Evolutionary conservation across 2,888 invertebrate genomes (phyloP), one percentile per base, ranked within the genome.

Genomic region (Drosophila siamana): DNA sequence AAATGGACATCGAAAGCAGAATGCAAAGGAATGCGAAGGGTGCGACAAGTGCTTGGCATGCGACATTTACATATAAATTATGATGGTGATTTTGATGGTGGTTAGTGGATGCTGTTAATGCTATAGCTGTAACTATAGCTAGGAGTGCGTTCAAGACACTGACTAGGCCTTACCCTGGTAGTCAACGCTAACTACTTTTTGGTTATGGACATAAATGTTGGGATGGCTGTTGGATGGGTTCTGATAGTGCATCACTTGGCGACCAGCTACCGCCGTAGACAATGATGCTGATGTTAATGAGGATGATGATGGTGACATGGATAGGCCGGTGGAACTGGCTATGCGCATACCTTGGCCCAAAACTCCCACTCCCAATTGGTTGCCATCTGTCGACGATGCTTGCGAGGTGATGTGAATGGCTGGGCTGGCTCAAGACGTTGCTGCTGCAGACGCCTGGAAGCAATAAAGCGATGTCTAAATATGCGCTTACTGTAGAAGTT

Each of bases 401-500:
- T 92, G 90, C 4, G 83, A 63, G 22, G 82, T 87, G 26, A 84
- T 79, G 65, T 84, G 83, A 55, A 86, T 80, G 90, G 78, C 82
- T 88, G 54, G 89, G 88, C 67, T 88, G 86, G 48, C 78, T 83
- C 15, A 88, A 83, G 4, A 85, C 22, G 38, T 84, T 79, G 64
- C 66, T 86, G 64, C 52, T 68, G 62, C 86, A 78, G 59, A 81
- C 75, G 73, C 68, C 86, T 86, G 24, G 0, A 9, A 7, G 2
- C 8, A 26, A 57, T 70, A 11, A 4, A 15, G 4, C 30, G 3
- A 40, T 15, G 7, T n/a, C n/a, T 36, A n/a, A 41, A 28, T 9
- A 15, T 22, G 36, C 6, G n/a, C 24, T 43, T 4, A 24, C 13
- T 11, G 13, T 19, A 43, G n/a, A 11, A 19, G 15, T 1, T n/a